A percentile compares a stretch with the other conserved stretches of the same genome.
These are phyloP conservation scores for Notothenia rossii DNA, from an alignment of 2,113 vertebrate species.

Conservation along the genomic window DNA sequence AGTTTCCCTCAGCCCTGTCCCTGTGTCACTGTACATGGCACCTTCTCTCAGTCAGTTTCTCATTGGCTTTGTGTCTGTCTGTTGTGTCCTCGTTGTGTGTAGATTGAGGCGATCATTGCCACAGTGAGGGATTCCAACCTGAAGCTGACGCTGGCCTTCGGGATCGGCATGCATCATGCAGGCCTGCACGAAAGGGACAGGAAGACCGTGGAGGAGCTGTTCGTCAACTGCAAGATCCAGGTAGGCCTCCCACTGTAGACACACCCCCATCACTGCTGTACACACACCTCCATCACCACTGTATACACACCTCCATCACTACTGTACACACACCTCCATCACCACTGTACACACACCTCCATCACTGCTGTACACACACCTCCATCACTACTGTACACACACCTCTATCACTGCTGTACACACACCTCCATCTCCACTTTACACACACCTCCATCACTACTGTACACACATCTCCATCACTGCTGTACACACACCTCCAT, in stretches of 20 bases:
- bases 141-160: constrained; percentile 96
- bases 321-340: no score
- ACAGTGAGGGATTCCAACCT: constrained; percentile 95
- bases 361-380: no score
- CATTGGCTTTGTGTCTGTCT: background rate
- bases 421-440: no score
- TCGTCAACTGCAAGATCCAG: constrained; percentile 99
- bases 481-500: no score
- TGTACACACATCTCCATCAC: no score
- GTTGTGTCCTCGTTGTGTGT: background rate
- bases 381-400: no score
- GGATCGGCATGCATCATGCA: constrained; percentile 97
- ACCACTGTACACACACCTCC: no score
- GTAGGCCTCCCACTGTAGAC: constrained; percentile 66
- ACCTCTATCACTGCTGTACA: no score
- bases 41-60: background rate
- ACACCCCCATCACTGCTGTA: background rate
- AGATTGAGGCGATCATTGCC: constrained; percentile 94
- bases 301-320: no score
- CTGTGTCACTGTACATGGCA: background rate
- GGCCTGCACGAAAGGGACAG: constrained; percentile 96
- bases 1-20: no score
- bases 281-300: no score
- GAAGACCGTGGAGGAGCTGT: constrained; percentile 96
- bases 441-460: no score